Percentiles rank a stretch among this genome's conserved stretches.
These are phyloP conservation scores for Dicranocentrus wangi DNA, from an alignment of 2,888 invertebrate genomes.

Conservation along the genomic window DNA sequence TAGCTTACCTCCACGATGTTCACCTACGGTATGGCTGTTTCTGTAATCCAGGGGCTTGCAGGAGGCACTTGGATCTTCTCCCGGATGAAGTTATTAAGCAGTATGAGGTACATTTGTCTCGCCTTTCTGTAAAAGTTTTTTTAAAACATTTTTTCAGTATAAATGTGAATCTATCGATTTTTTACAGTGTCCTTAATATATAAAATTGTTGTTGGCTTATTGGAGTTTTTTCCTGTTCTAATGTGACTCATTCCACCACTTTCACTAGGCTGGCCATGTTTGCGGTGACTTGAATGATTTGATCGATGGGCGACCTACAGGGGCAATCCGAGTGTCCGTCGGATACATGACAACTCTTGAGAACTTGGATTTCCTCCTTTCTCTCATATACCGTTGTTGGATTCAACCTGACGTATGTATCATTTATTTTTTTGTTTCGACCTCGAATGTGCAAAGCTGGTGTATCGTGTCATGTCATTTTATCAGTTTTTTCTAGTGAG, in stretches of 20 bases:
- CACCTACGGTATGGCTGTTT: constrained; percentile 94
- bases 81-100: constrained; percentile 84
- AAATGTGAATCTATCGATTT: no score
- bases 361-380: constrained; percentile 70
- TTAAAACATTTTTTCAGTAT: not conserved
- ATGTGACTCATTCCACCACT: not conserved
- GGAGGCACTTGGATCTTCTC: constrained; percentile 83
- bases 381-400: constrained; percentile 71
- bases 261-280: constrained; percentile 84
- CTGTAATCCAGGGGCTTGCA: constrained; percentile 97
- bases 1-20: constrained; percentile 90
- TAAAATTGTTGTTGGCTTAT: no score
- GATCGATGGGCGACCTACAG: constrained; percentile 90
- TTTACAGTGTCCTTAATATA: not conserved
- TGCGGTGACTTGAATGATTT: constrained; percentile 93
- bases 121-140: not conserved
- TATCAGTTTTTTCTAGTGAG: constrained; percentile 40
- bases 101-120: constrained; percentile 77
- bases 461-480: constrained; percentile 43
- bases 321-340: constrained; percentile 92
- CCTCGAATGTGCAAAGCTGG: no score
- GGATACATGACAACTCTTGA: constrained; percentile 87
- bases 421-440: constrained; percentile 19
- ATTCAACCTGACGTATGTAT: constrained; percentile 65
- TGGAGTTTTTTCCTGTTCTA: no score